Base-by-base conservation (phyloP, 2,797 vertebrate species). In the Girardinus metallicus region DNA sequence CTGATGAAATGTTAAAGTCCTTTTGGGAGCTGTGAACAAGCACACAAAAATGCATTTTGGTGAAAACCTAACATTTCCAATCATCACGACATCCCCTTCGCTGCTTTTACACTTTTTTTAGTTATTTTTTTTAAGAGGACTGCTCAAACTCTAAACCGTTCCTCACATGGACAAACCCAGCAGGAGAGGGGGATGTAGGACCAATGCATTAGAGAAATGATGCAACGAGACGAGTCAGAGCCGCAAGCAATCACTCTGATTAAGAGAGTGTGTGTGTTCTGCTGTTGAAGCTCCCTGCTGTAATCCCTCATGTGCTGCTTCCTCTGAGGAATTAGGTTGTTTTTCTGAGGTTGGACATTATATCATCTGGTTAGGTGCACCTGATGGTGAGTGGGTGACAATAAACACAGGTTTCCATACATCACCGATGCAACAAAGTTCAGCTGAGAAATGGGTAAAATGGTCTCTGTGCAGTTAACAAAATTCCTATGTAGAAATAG, bases 181-280 rank as follows among this genome's bases (percentile, higher is more conserved):
- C 5, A 11, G 80, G 75, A 84, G 34, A 83, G 60, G 81, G 75
- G 79, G 87, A 91, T 83, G 73, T 81, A 86, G 87, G 87, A 83
- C 80, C 85, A 91, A 92, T 92, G 88, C 93, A 94, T 94, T 91
- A 92, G 91, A 92, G 93, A 90, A 87, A 94, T 95, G 95, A 95
- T 94, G 93, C 94, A 94, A 95, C 76, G 87, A 89, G 87, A 92
- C 76, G 86, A 93, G 87, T 88, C 88, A 93, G 88, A 92, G 93
- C 90, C 83, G 74, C 86, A 83, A 92, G 93, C 92, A 94, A 95
- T 95, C 92, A 93, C 81, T 85, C 76, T 94, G 94, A 95, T 93
- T 93, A 91, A 84, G 85, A 60, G 83, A 77, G 88, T 80, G 81
- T 46, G 81, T 76, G 79, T 77, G 71, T 29, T 46, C 62, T 75